These are phyloP conservation scores for Protonibea diacanthus DNA, from an alignment of 2,797 vertebrate genomes.

Conservation along the genomic window DNA sequence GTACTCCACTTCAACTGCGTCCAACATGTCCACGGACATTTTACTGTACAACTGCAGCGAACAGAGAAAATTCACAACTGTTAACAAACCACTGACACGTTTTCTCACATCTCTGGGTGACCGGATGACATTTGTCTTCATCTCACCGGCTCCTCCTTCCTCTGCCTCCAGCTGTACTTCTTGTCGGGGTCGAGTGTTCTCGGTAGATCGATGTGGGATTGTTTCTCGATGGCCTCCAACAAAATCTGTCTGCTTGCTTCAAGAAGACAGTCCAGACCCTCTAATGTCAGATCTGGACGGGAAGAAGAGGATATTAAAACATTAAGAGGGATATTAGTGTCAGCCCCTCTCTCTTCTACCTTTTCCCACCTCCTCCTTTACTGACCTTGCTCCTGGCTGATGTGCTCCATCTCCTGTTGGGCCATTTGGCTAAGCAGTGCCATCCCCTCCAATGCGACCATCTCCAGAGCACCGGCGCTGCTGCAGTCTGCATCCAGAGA, in stretches of 20 bases:
- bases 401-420: slow-evolving; percentile 89
- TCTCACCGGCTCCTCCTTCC: slow-evolving; percentile 94
- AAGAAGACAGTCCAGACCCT: slow-evolving; percentile 92
- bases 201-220: slow-evolving; percentile 90
- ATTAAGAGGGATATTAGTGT: not conserved
- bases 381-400: slow-evolving; percentile 70
- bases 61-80: not conserved
- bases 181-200: slow-evolving; percentile 93
- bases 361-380: not conserved
- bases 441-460: slow-evolving; percentile 93
- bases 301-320: slow-evolving; percentile 1
- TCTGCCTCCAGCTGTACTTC: slow-evolving; percentile 99
- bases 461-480: slow-evolving; percentile 85
- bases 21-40: slow-evolving; percentile 92
- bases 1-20: slow-evolving; percentile 93
- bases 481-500: slow-evolving; percentile 68
- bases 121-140: not conserved
- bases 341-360: not conserved
- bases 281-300: slow-evolving; percentile 80
- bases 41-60: slow-evolving; percentile 90
- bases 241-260: slow-evolving; percentile 94
- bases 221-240: slow-evolving; percentile 93
- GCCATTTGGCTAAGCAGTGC: slow-evolving; percentile 95
- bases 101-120: not conserved
- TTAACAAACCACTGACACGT: not conserved